Base-by-base conservation (phyloP, 2,888 invertebrate species). In the Sicus ferrugineus region DNA sequence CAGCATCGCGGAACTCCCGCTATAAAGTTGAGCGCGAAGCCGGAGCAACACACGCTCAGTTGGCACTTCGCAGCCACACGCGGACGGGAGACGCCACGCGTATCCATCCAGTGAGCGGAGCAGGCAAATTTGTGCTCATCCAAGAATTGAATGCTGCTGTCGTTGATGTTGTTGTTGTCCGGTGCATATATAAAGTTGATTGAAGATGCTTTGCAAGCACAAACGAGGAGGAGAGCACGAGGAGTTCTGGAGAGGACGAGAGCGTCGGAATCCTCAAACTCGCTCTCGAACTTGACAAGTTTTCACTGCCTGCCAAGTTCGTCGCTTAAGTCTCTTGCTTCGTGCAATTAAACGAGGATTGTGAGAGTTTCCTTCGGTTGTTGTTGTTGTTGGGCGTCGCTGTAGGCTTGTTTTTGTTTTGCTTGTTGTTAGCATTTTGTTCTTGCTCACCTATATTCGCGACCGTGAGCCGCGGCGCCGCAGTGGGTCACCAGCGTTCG, bases 401-500 rank as follows among this genome's bases (percentile, higher is more conserved):
- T 28, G 23, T 56, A 7, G 54, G 14, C n/a, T n/a, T 21, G 21
- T 61, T 28, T 1, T 46, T 61, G 21, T 61, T 42, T 42, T 19
- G 11, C 6, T 38, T 19, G 31, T 38, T 61, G 19, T 42, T 21
- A 6, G 19, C 1, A 21, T 23, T 48, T 48, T 21, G 5, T n/a
- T n/a, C 42, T 48, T 2, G 28, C 9, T 62, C 28, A 62, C 62
- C 62, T 62, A 62, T 28, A 62, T 62, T 62, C 30, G 19, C 34
- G 34, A 56, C 28, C 56, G 56, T 56, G 56, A 31, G 62, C 48
- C 26, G 16, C 30, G 14, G 16, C 30, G 14, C 21, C 9, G 26
- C 75, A 76, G 76, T 76, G 74, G 76, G 76, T 76, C 76, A 76
- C 72, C 71, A 70, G 70, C 72, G 73, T 74, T 75, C 71, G 68